phyloP scores from a whole-genome alignment of 1,140 invertebrate species.

The Glossosoma conforme region DNA sequence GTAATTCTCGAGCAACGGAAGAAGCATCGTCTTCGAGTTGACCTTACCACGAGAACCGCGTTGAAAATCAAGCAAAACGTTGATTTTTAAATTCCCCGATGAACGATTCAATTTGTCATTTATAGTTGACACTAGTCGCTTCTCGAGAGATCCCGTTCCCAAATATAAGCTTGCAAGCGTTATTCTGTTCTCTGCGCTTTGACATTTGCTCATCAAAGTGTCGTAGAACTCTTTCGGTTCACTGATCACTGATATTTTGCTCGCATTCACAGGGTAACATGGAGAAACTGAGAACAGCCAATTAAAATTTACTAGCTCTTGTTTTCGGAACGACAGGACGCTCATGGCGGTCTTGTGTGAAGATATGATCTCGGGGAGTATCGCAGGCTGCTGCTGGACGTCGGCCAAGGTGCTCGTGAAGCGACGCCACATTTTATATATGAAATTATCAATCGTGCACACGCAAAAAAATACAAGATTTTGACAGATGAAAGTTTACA shows the following conservation, averaged over 20 bases:
- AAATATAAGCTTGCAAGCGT: conserved; percentile 90
- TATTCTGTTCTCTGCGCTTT: conserved; percentile 70
- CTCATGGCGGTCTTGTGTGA: conserved; percentile 18
- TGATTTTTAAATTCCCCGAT: conserved; percentile 64
- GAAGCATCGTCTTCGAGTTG: conserved; percentile 73
- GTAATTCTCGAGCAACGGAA: conserved; percentile 61
- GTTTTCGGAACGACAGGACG: conserved; percentile 18
- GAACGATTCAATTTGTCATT: conserved; percentile 48
- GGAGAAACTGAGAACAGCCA: conserved; percentile 67
- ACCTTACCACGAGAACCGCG: conserved; percentile 77
- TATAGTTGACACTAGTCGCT: conserved; percentile 65
- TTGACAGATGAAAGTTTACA: too few species aligned
- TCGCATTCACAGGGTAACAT: conserved; percentile 65
- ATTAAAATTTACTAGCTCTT: conserved; percentile 42
- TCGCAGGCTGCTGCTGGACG: conserved; percentile 23
- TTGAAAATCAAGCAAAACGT: conserved; percentile 84
- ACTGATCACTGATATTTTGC: conserved; percentile 66
- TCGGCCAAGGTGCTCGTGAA: conserved; percentile 24
- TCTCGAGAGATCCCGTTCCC: conserved; percentile 83
- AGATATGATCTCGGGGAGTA: conserved; percentile 20
- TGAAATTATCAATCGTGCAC: too few species aligned
- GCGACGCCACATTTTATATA: conserved; percentile 28
- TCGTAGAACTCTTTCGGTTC: conserved; percentile 74
- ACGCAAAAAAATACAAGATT: too few species aligned
- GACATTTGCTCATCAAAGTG: conserved; percentile 64